These are phyloP conservation scores for Sympetrum striolatum DNA, from an alignment of 2,888 invertebrate species.

Conservation along the genomic window DNA sequence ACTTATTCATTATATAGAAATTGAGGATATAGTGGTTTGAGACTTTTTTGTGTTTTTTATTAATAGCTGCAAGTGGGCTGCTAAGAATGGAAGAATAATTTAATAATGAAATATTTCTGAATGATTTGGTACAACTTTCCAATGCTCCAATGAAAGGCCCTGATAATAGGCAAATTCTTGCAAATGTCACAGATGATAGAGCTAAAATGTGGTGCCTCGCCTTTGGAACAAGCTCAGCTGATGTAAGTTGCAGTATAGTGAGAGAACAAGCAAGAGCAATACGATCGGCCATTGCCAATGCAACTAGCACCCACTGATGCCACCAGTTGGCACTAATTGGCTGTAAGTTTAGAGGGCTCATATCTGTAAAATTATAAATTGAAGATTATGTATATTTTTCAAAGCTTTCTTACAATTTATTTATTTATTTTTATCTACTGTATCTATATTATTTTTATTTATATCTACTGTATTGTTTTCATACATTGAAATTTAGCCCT, in stretches of 20 bases:
- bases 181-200: constrained; percentile 47
- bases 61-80: too few species aligned
- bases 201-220: constrained; percentile 22
- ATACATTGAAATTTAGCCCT: too few species aligned
- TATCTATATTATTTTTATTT: too few species aligned
- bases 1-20: too few species aligned
- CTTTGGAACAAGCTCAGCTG: constrained; percentile 46
- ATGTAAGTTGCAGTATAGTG: constrained; percentile 47
- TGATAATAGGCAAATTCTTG: constrained; percentile 46
- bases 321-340: not conserved
- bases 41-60: too few species aligned
- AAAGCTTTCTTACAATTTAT: too few species aligned
- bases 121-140: constrained; percentile 23
- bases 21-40: too few species aligned
- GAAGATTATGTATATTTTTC: not conserved
- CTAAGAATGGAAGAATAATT: too few species aligned
- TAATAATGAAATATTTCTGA: not conserved
- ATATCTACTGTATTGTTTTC: too few species aligned
- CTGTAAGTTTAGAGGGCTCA: not conserved
- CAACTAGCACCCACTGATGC: constrained; percentile 45
- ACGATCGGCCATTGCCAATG: constrained; percentile 47
- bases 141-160: constrained; percentile 48
- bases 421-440: too few species aligned
- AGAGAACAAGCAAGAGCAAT: constrained; percentile 48
- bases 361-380: not conserved